Conservation (phyloP, 2,113 vertebrate species). For the Aplodontia rufa region DNA sequence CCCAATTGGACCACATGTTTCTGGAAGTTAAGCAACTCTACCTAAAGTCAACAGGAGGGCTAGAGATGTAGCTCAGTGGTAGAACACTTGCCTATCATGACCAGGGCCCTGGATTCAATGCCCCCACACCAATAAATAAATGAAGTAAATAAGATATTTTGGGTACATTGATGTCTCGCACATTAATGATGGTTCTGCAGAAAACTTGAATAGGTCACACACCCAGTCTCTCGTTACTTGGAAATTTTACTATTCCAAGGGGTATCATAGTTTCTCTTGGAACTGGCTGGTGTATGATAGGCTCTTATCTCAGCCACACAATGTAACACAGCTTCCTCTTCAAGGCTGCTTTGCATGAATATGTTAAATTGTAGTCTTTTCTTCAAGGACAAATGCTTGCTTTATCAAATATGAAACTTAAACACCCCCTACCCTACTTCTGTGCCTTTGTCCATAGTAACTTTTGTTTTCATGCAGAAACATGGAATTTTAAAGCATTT, state of each 20-base stretch:
- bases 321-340: background rate
- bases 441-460: background rate
- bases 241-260: background rate
- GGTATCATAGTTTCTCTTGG: background rate
- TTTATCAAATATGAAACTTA: background rate
- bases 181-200: background rate
- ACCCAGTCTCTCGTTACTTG: background rate
- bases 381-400: background rate
- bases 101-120: background rate
- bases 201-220: background rate
- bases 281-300: background rate
- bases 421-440: background rate
- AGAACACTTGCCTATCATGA: background rate
- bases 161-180: background rate
- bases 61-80: background rate
- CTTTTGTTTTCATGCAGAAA: background rate
- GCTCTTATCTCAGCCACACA: background rate
- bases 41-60: background rate
- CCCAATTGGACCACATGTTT: background rate
- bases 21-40: background rate
- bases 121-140: background rate
- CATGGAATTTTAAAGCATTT: background rate
- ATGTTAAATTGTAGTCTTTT: background rate
- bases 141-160: background rate
- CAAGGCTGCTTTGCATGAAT: background rate